Percentiles rank a stretch among this genome's conserved stretches.
Evolutionary conservation across 2,888 invertebrate genomes (phyloP).

Genomic region (Ophioninae sp.): DNA sequence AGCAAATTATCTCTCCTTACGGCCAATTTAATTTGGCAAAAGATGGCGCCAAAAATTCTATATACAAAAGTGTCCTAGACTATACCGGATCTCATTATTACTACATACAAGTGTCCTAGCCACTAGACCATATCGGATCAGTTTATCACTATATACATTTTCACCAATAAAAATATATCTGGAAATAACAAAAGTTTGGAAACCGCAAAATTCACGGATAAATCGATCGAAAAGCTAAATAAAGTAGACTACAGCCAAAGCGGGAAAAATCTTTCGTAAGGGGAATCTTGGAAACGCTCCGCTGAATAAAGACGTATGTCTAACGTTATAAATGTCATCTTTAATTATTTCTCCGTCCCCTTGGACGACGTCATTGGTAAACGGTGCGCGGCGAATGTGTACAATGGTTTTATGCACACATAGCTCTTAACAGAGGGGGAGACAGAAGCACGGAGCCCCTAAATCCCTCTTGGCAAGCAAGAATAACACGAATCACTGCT

Average conservation of each 20-base stretch:
- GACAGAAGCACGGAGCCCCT: constrained; percentile 48
- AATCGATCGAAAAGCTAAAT: no score
- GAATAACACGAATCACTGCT: constrained; percentile 65
- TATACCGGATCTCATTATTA: no score
- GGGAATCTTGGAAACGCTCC: constrained; percentile 12
- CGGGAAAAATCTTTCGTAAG: neutral
- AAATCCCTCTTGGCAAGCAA: constrained; percentile 71
- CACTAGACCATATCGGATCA: no score
- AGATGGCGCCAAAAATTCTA: no score
- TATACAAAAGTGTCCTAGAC: no score
- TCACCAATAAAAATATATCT: neutral
- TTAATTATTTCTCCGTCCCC: constrained; percentile 72
- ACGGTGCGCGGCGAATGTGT: constrained; percentile 15
- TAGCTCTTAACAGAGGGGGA: constrained; percentile 17
- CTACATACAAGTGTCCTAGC: no score
- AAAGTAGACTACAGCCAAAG: no score
- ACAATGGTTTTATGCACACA: constrained; percentile 3
- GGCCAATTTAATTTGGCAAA: no score
- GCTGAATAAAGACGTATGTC: constrained; percentile 64
- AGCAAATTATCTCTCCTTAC: no score
- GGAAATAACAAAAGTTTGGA: neutral
- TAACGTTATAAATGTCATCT: constrained; percentile 68
- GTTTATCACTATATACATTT: no score
- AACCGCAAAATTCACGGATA: constrained; percentile 63
- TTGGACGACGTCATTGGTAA: neutral